These are phyloP conservation scores for Lycaon pictus DNA, from an alignment of 2,113 vertebrate genomes.

Conservation along the genomic window DNA sequence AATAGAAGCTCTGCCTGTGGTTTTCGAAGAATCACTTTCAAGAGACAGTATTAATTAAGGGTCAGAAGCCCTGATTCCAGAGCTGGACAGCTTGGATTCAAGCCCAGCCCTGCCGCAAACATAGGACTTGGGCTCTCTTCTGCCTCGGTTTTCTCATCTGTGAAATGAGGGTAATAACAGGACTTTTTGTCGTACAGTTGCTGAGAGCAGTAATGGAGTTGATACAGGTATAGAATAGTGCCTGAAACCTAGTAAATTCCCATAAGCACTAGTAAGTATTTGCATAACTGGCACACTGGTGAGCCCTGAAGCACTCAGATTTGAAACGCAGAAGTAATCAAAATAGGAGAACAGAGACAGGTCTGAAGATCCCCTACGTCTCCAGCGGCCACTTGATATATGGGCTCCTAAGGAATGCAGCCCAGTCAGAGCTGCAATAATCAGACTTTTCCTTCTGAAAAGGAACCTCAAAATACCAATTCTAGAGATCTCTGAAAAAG, in stretches of 20 bases:
- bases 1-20: background rate
- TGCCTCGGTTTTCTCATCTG: background rate
- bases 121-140: background rate
- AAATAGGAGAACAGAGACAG: background rate
- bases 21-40: background rate
- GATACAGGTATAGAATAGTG: background rate
- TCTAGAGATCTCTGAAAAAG: background rate
- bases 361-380: background rate
- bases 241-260: background rate
- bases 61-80: background rate
- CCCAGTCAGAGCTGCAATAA: background rate
- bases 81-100: background rate
- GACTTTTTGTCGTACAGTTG: background rate
- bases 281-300: background rate
- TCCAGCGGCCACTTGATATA: background rate
- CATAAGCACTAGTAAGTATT: background rate
- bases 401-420: background rate
- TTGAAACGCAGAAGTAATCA: background rate
- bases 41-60: background rate
- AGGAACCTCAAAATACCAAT: background rate
- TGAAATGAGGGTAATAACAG: background rate
- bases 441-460: background rate
- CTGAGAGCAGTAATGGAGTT: background rate
- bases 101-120: background rate
- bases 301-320: background rate